Percentiles rank a stretch among this genome's conserved stretches.
phyloP scores from a whole-genome alignment of 2,113 vertebrate genomes.

The Alosa alosa region DNA sequence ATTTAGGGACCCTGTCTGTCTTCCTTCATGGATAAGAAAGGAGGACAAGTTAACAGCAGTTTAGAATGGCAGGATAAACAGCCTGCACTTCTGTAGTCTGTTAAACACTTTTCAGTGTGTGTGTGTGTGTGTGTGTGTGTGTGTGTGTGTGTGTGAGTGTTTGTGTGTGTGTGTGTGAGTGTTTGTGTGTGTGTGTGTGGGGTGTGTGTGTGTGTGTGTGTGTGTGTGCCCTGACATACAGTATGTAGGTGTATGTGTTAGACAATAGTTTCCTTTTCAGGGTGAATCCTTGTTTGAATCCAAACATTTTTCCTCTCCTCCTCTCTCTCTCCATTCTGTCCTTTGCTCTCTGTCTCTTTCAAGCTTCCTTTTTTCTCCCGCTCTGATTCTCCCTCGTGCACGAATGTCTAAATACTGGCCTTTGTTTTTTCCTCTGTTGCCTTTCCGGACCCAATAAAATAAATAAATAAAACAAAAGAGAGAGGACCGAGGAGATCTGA shows the following conservation, averaged over 20 bases:
- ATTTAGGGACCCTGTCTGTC: background rate
- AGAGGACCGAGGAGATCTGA: constrained; percentile 50
- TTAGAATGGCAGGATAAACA: background rate
- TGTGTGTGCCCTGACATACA: background rate
- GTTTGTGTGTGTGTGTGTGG: background rate
- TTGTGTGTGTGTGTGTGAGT: no score
- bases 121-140: background rate
- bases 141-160: background rate
- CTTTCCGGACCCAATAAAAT: constrained; percentile 51
- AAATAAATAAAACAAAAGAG: constrained; percentile 52
- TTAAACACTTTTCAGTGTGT: background rate
- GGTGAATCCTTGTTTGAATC: constrained; percentile 1
- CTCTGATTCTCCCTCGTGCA: background rate
- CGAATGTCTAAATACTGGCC: constrained; percentile 35
- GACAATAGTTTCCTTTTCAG: background rate
- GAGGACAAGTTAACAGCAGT: background rate
- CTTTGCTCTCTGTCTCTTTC: background rate
- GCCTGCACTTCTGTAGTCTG: no score
- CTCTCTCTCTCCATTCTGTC: background rate
- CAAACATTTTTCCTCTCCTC: background rate
- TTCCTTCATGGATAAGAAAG: background rate
- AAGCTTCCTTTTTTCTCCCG: constrained; percentile 14
- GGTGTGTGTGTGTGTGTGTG: background rate
- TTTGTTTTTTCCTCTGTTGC: constrained; percentile 52
- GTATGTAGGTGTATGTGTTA: background rate